Evolutionary conservation across 2,113 vertebrate species (phyloP).

Genomic region (Stigmatopora argus): DNA sequence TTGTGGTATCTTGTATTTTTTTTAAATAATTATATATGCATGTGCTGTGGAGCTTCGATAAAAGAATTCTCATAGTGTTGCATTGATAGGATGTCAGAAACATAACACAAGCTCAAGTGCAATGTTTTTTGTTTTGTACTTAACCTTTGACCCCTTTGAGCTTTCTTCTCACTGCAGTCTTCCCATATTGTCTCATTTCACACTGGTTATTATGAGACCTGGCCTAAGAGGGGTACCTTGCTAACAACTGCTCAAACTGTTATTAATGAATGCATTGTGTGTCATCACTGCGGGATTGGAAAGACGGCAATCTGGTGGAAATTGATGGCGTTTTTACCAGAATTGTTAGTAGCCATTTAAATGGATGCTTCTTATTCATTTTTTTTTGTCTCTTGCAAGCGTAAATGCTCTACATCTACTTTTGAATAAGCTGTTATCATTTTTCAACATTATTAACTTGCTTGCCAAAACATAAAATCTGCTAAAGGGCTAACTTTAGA

Average conservation of each 20-base stretch:
- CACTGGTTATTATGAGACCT: slow-evolving; percentile 49
- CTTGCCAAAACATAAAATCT: not conserved
- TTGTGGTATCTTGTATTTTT: no score
- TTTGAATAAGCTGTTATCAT: not conserved
- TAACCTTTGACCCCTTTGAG: not conserved
- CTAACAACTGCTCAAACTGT: slow-evolving; percentile 59
- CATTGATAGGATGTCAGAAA: slow-evolving; percentile 11
- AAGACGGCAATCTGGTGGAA: slow-evolving; percentile 39
- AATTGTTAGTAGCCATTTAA: no score
- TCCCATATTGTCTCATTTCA: slow-evolving; percentile 44
- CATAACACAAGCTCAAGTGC: slow-evolving; percentile 22
- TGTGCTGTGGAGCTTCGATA: not conserved
- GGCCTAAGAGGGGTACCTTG: slow-evolving; percentile 55
- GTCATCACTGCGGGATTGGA: slow-evolving; percentile 42
- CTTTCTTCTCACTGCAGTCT: slow-evolving; percentile 53
- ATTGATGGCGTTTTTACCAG: slow-evolving; percentile 38
- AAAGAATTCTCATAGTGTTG: not conserved
- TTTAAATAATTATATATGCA: no score
- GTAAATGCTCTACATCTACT: slow-evolving; percentile 13
- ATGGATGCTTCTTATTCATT: slow-evolving; percentile 8
- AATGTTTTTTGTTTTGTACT: not conserved
- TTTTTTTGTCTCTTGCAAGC: slow-evolving; percentile 27
- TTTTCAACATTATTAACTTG: not conserved
- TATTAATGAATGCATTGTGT: slow-evolving; percentile 61
- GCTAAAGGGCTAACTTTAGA: not conserved